Base-by-base conservation (phyloP, 2,113 vertebrate genomes). In the Lophotis ruficrista region DNA sequence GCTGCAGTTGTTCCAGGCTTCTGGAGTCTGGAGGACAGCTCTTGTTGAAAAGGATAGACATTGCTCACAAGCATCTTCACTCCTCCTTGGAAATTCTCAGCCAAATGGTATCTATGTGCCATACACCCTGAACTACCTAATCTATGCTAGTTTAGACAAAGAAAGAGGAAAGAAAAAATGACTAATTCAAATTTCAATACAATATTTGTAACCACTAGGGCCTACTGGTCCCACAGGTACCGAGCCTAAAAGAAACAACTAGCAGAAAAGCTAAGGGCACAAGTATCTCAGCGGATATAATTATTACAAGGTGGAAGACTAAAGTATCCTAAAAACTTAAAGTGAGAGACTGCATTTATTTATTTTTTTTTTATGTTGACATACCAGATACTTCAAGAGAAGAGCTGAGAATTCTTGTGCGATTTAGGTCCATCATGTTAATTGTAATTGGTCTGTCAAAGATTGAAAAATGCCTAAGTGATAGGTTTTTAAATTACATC, bases 391-490 rank as follows among this genome's bases (percentile, higher is more conserved):
- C 61, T 93, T 89, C 79, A 91, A 86, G 93, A 75, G 81, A 95
- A 94, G 65, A 85, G 50, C 33, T 19, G 10, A 79, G 75, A 95
- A 68, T 79, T 21, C 41, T 65, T 73, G 35, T 85, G 65, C 0
- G 21, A 93, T 91, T 93, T 64, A 87, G 82, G 76, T 61, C 96
- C 86, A 81, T 92, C 87, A 35, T 16, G 50, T 84, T 97, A 94
- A 97, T 97, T 90, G 94, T 93, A 97, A 95, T 66, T 95, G 90
- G 62, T 90, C 94, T 96, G 84, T 94, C 96, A 95, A 92, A 97
- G 54, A 90, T 90, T 82, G 81, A 7, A 56, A 95, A 91, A 76
- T 50, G 70, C 47, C 45, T 85, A 96, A 94, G 89, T 80, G 75
- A 88, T 72, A 94, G 23, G 90, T 94, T 97, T 90, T 92, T 80